Evolutionary conservation across 1,140 invertebrate species (phyloP), one percentile per base, ranked within the genome.

Genomic region (Calosoma granatense): DNA sequence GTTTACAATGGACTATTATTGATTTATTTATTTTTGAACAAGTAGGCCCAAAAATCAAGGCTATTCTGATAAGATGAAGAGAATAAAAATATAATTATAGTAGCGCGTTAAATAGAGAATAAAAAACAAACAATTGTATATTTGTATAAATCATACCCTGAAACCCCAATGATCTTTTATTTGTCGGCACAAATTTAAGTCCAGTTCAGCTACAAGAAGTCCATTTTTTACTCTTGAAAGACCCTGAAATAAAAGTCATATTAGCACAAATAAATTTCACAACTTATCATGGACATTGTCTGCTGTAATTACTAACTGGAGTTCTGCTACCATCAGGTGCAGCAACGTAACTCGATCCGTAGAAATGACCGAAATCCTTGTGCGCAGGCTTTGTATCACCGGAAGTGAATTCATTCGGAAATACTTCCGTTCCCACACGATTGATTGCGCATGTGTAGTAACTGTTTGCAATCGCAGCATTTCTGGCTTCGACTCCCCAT

Each of bases 401-500:
- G 1, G 94, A 97, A 9, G 94, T 96, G 68, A 98, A 99, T 69
- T 92, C 92, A 73, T 94, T 89, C 0, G 87, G 86, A 69, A 92
- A 95, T 1, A 71, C 64, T 75, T 99, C 97, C 1, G 86, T 93
- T 57, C 97, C 97, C 0, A 99, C 94, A 64, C 97, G 85, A 73
- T 99, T 99, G 47, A 98, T 97, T 1, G 90, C 92, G 71, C 89
- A 92, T 1, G 94, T 90, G 66, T 88, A 97, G 66, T 94, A 97
- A 66, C 82, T 89, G 70, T 98, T 99, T 0, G 96, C 94, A 60
- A 99, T 91, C 2, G 97, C 95, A 15, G 97, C 97, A 81, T 92
- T 93, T 59, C 97, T 76, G 0, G 96, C 96, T 78, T 98, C 96
- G 58, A 99, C 87, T 17, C 82, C 78, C 97, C 97, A 99, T 51